A percentile compares a stretch with the other conserved stretches of the same genome.
Evolutionary conservation across 2,113 vertebrate genomes (phyloP).

Genomic region (Pluvialis apricaria): DNA sequence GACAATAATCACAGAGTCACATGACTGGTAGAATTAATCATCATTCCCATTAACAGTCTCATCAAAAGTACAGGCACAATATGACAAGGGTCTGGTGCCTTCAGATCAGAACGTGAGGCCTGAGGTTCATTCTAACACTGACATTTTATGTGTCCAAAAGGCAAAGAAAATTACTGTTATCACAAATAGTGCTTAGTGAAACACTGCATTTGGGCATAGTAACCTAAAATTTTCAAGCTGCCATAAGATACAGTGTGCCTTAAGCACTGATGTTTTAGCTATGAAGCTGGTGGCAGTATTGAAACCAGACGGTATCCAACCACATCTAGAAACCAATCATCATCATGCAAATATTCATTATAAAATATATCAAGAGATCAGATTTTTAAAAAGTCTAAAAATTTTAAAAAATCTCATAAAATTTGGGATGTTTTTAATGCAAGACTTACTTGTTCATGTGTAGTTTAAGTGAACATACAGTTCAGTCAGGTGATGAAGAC

Average conservation of each 20-base stretch:
- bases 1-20: not conserved
- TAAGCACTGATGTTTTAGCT: not conserved
- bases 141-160: not conserved
- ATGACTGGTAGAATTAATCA: not conserved
- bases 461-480: not conserved
- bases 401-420: not conserved
- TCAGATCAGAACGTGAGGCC: not conserved
- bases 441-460: not conserved
- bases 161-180: not conserved
- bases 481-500: not conserved
- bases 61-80: not conserved
- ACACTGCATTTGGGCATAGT: not conserved
- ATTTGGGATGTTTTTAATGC: not conserved
- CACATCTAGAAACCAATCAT: not conserved
- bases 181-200: not conserved
- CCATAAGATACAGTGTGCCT: not conserved
- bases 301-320: not conserved
- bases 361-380: not conserved
- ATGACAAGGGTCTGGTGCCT: not conserved
- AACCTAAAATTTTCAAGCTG: not conserved
- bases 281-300: not conserved
- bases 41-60: not conserved
- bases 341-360: not conserved
- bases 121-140: not conserved
- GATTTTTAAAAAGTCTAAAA: not conserved